Evolutionary conservation across 2,888 invertebrate species (phyloP), one percentile per base, ranked within the genome.

Genomic region (Ceraclea dissimilis): DNA sequence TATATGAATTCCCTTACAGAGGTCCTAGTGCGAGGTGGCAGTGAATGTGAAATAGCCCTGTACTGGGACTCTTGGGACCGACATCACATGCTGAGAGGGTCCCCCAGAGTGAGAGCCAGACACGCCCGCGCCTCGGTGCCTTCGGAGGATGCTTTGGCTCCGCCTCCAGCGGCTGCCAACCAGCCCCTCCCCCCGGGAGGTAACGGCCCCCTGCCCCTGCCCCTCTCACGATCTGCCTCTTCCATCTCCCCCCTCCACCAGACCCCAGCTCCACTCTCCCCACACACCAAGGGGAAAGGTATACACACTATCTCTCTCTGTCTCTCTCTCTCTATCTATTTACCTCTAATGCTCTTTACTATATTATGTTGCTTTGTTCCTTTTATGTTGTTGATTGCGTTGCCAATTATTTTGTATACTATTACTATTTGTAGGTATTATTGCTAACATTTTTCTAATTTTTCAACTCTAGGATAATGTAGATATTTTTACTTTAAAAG

Each of bases 11-110:
- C 26, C 10, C 10, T 19, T 48, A 11, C 68, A 84, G 85, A 85
- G 66, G 80, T 81, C 48, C 73, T 85, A 60, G 71, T 80, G 61
- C 82, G 79, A 50, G 82, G 80, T 57, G 82, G 76, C 47, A 78
- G 78, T 60, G 69, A 65, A 62, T 69, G 55, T 68, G 85, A 76
- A 66, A 75, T 86, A 67, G 83, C 85, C 63, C 77, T 96, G 64
- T 93, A 90, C 74, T 96, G 95, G 94, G 94, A 95, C 72, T 93
- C 93, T 6, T 95, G 93, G 93, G 93, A 93, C 71, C 77, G 87
- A 51, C 85, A 82, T 67, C 80, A 74, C 65, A 68, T 74, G 62
- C 69, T 70, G 57, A 74, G 75, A 65, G 76, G 64, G 65, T 81
- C 66, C 67, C 80, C 64, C 63, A 74, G 69, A 21, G 66, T 66